phyloP scores from a whole-genome alignment of 2,113 vertebrate genomes.

The Glaucomys volans region DNA sequence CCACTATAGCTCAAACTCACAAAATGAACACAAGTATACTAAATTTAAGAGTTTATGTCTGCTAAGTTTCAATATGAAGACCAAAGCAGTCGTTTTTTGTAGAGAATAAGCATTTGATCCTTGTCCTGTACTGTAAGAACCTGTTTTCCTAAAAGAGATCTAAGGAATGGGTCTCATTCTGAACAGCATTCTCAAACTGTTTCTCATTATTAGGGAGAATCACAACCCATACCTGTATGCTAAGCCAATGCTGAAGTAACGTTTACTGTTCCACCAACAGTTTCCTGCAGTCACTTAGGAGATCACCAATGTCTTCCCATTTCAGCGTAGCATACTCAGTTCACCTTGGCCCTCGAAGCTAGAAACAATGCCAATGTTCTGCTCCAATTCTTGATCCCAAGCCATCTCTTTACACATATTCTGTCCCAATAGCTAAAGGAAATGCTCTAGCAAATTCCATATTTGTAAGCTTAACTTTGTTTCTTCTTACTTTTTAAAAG shows the following conservation, averaged over 20 bases:
- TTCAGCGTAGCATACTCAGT: background rate
- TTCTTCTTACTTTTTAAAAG: background rate
- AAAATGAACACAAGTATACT: conserved; percentile 18
- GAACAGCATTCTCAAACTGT: background rate
- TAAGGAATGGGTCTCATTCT: background rate
- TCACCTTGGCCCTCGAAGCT: background rate
- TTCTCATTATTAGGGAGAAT: background rate
- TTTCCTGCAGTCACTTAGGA: background rate
- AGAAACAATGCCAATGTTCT: conserved; percentile 13
- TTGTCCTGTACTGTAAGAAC: background rate
- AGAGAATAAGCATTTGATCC: background rate
- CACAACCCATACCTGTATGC: background rate
- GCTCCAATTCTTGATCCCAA: background rate
- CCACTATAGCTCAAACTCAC: background rate
- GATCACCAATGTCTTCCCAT: background rate
- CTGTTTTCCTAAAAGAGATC: background rate
- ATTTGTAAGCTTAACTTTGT: background rate
- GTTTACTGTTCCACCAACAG: background rate
- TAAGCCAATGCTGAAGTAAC: background rate
- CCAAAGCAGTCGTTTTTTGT: background rate
- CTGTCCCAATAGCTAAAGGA: background rate
- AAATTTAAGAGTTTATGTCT: background rate
- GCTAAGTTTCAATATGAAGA: background rate
- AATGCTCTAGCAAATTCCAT: background rate
- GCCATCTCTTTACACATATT: background rate